phyloP scores from a whole-genome alignment of 2,797 vertebrate genomes.

The Argentina silus region DNA sequence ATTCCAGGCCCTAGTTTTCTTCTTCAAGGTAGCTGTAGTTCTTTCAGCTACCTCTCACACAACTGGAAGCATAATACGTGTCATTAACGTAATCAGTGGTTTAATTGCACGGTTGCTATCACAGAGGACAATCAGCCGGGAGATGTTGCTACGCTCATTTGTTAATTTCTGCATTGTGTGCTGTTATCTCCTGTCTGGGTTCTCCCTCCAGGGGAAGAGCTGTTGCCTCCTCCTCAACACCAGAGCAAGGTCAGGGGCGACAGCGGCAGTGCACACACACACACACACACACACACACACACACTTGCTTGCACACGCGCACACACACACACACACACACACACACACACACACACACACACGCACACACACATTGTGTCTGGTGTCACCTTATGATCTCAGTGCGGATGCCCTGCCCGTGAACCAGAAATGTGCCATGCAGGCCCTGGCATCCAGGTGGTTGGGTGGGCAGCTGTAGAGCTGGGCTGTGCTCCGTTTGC shows the following conservation, averaged over 20 bases:
- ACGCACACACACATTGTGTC: constrained; percentile 14
- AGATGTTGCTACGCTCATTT: constrained; percentile 11
- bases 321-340: neutral
- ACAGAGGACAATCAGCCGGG: neutral
- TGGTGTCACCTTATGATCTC: constrained; percentile 30
- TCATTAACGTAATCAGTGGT: constrained; percentile 18
- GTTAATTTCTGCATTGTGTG: neutral
- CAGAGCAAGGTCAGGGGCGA: neutral
- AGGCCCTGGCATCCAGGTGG: constrained; percentile 43
- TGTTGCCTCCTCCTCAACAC: neutral
- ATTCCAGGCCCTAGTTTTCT: neutral
- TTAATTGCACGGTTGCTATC: neutral
- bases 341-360: constrained; percentile 35
- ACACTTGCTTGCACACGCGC: constrained; percentile 21
- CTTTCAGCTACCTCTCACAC: constrained; percentile 19
- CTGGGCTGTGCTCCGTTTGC: constrained; percentile 9
- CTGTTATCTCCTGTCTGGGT: neutral
- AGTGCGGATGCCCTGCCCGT: constrained; percentile 3
- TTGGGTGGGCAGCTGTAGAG: constrained; percentile 31
- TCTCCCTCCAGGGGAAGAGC: neutral
- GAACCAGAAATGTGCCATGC: constrained; percentile 9
- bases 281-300: too few relatives aligned
- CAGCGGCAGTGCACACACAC: too few relatives aligned
- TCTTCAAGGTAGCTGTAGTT: constrained; percentile 15
- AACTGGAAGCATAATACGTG: constrained; percentile 10